Percentiles rank a stretch among this genome's conserved stretches.
These are phyloP conservation scores for Bothrops jararaca DNA, from an alignment of 2,113 vertebrate genomes.

Conservation along the genomic window DNA sequence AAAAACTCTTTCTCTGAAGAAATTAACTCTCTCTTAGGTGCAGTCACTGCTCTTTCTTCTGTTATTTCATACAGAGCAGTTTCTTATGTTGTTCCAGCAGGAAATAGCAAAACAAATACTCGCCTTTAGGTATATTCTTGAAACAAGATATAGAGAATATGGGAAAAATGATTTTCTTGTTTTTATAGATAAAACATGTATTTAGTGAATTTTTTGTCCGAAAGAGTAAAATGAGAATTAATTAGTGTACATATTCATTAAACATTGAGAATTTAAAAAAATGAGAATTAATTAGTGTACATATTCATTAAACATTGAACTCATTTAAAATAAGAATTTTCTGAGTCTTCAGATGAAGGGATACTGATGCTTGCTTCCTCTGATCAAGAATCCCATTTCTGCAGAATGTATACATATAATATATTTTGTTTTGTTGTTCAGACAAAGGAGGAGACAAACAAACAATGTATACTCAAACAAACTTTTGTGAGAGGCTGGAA, in stretches of 20 bases:
- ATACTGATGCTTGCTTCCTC: constrained; percentile 38
- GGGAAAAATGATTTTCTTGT: not conserved
- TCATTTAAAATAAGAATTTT: constrained; percentile 60
- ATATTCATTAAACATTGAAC: constrained; percentile 41
- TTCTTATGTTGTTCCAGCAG: constrained; percentile 53
- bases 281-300: not conserved
- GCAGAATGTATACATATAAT: constrained; percentile 46
- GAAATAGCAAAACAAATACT: not conserved
- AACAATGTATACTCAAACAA: too few species aligned
- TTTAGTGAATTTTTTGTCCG: constrained; percentile 14
- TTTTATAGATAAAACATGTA: constrained; percentile 1
- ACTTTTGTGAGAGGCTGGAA: too few species aligned
- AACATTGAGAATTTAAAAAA: constrained; percentile 42
- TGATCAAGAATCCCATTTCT: constrained; percentile 50
- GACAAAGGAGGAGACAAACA: constrained; percentile 23
- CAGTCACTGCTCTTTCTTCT: constrained; percentile 43
- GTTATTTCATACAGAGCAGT: constrained; percentile 48
- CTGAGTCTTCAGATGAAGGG: constrained; percentile 32
- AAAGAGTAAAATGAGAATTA: constrained; percentile 24
- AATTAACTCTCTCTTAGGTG: constrained; percentile 36
- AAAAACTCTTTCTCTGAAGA: constrained; percentile 27
- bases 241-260: not conserved
- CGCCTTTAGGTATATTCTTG: constrained; percentile 57
- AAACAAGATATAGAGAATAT: constrained; percentile 42
- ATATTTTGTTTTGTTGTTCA: not conserved